Evolutionary conservation across 1,140 invertebrate species (phyloP), one percentile per base, ranked within the genome.

Genomic region (Archivesica marissinica): DNA sequence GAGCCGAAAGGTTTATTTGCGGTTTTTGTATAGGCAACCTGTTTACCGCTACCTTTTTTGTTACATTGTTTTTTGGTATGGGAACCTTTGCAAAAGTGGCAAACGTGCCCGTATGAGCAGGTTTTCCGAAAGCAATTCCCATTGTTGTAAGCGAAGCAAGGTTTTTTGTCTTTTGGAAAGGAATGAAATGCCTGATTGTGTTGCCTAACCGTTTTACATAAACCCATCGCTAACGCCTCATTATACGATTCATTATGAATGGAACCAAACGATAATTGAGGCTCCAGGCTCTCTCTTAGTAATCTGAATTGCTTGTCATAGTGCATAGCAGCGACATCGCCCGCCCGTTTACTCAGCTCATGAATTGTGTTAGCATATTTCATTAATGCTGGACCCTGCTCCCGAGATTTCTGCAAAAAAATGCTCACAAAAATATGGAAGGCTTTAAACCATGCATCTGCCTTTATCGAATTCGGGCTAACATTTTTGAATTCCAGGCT

Each of bases 361-460:
- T 38, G 38, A 17, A 66, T 66, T 7, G 61, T 66, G 2, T 41
- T 38, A 4, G 38, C n/a, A 39, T 66, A 66, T n/a, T 66, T 33
- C 61, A 66, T 66, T 6, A 66, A 38, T 4, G 33, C 33, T 1
- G 61, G 33, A 17, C 20, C 20, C 28, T 20, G 20, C 1, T 38
- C 1, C 20, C 15, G 61, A 20, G 23, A 66, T 66, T 66, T 66
- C n/a, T 66, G 33, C 3, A 38, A 7, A n/a, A 23, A 66, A 0
- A 86, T 56, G 1, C 50, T 35, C 20, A 85, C 78, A 52, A 78
- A 85, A 28, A 61, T 64, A 28, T 66, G 30, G 41, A 66, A 66
- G 23, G 61, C 61, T 4, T 33, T 3, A 39, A 20, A 66, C 61
- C 61, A 66, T 41, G n/a, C n/a, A n/a, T 20, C 41, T 38, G 61